Evolutionary conservation across 2,888 invertebrate species (phyloP).

Genomic region (Drosophila conformis): DNA sequence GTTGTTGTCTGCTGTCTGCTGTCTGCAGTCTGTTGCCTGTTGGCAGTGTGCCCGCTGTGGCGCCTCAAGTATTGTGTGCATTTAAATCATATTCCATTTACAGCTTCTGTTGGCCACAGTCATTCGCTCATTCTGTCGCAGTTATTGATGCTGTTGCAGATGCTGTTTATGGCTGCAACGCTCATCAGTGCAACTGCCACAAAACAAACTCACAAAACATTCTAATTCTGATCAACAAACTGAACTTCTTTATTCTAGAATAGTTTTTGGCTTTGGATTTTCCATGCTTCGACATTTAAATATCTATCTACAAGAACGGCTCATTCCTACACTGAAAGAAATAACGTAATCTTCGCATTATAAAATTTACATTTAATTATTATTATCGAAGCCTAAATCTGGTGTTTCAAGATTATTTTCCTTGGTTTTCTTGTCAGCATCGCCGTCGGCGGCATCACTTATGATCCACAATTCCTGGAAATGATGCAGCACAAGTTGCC

Average conservation of each 20-base stretch:
- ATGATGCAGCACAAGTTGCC: conserved; percentile 37
- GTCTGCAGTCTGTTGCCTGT: not conserved
- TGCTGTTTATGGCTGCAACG: conserved; percentile 6
- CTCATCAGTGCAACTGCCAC: conserved; percentile 3
- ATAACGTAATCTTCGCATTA: not conserved
- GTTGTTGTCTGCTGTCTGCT: not conserved
- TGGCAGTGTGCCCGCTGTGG: conserved; percentile 47
- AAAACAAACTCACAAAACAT: not conserved
- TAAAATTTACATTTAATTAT: not conserved
- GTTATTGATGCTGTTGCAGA: not conserved
- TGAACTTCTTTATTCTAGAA: not conserved
- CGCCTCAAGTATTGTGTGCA: conserved; percentile 67
- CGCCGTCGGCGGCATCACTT: conserved; percentile 16
- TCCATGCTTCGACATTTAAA: not conserved
- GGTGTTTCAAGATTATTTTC: not conserved
- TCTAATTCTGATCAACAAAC: not conserved
- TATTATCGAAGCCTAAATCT: not conserved
- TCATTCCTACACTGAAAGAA: not conserved
- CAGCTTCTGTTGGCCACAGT: conserved; percentile 60
- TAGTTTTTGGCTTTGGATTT: not conserved
- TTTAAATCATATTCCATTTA: conserved; percentile 67
- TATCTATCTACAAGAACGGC: not conserved
- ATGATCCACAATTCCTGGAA: conserved; percentile 43
- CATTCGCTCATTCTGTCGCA: conserved; percentile 3
- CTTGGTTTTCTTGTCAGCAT: not conserved